phyloP scores from a whole-genome alignment of 2,797 vertebrate species.

The Rhincodon typus region DNA sequence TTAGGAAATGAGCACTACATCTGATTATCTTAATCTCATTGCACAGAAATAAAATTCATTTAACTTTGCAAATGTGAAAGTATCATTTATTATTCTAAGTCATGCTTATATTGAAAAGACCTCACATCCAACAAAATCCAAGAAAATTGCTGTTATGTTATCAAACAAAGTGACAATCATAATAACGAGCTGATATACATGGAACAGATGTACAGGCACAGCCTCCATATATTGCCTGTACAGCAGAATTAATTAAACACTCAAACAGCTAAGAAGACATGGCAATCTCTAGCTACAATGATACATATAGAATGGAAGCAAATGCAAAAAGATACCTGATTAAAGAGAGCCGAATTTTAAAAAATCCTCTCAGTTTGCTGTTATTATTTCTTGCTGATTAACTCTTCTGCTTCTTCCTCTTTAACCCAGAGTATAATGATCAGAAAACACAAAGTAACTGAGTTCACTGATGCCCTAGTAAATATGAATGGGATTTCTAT shows the following conservation, averaged over 20 bases:
- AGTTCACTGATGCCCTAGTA: neutral
- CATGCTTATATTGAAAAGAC: slow-evolving; percentile 15
- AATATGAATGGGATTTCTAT: neutral
- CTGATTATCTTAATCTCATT: neutral
- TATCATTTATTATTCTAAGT: slow-evolving; percentile 31
- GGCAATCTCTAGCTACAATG: neutral
- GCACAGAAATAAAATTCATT: neutral
- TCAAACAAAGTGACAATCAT: slow-evolving; percentile 29
- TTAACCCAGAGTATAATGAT: neutral
- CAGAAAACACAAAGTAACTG: neutral
- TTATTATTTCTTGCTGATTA: neutral
- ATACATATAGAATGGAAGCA: neutral
- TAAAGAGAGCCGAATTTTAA: neutral
- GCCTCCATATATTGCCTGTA: neutral
- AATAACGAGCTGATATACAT: slow-evolving; percentile 28
- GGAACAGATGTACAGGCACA: slow-evolving; percentile 9
- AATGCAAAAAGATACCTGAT: slow-evolving; percentile 3
- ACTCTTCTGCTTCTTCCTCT: neutral
- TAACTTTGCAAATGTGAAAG: slow-evolving; percentile 11
- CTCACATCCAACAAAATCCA: neutral
- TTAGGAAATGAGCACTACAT: neutral
- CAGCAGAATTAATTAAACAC: slow-evolving; percentile 23
- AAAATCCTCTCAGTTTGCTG: neutral
- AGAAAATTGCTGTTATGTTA: slow-evolving; percentile 15
- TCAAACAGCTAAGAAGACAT: neutral